Evolutionary conservation across 2,113 vertebrate genomes (phyloP).

Genomic region (Sinocyclocheilus anshuiensis): DNA sequence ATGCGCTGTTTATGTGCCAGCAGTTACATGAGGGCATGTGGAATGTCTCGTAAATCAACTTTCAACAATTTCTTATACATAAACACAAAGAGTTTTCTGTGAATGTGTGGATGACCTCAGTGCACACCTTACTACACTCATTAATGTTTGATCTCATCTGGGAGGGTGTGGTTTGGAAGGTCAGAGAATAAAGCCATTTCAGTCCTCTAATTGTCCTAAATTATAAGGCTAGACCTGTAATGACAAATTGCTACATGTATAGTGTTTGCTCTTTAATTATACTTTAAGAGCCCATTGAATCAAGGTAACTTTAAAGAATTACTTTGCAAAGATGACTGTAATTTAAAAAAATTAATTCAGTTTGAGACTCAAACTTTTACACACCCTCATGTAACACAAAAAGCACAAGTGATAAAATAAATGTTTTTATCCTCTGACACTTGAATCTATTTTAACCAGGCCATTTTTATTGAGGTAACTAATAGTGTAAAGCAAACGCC

Average conservation of each 20-base stretch:
- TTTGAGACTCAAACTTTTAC: background rate
- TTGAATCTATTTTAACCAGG: background rate
- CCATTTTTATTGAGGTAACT: background rate
- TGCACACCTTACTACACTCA: background rate
- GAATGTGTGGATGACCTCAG: background rate
- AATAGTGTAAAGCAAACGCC: background rate
- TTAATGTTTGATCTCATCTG: background rate
- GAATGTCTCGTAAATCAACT: conserved; percentile 38
- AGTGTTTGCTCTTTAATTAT: conserved; percentile 25
- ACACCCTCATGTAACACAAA: too few species aligned
- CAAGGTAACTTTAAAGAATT: background rate
- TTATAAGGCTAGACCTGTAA: conserved; percentile 27
- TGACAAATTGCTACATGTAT: conserved; percentile 11
- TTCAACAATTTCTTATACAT: conserved; percentile 2
- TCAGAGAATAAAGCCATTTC: background rate
- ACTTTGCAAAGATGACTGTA: background rate
- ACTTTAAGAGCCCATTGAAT: background rate
- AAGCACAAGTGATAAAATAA: background rate
- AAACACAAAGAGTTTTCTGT: background rate
- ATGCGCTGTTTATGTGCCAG: background rate
- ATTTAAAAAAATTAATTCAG: background rate
- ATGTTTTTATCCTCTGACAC: too few species aligned
- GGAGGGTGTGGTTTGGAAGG: background rate
- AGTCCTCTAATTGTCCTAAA: conserved; percentile 21
- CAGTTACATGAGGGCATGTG: conserved; percentile 36